Percentiles rank a stretch among this genome's conserved stretches.
Conservation (phyloP, 2,113 vertebrate genomes). For the Ptilorrhoa leucosticta region DNA sequence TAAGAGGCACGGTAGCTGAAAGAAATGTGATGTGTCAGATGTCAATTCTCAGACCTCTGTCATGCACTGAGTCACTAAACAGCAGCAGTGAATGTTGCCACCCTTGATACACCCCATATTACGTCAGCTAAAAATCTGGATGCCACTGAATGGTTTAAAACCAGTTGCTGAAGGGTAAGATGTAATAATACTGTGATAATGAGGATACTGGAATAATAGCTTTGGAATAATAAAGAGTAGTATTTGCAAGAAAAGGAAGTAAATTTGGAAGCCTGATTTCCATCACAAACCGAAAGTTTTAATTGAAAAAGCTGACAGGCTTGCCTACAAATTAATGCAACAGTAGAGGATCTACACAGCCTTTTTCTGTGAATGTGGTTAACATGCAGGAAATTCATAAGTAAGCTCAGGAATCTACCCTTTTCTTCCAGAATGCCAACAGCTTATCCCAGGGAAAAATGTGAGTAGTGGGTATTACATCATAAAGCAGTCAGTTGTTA, state of each 20-base stretch:
- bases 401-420: neutral
- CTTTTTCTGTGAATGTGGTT: neutral
- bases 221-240: neutral
- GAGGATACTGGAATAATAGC: neutral
- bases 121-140: neutral
- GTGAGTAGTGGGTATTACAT: neutral
- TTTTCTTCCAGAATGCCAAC: neutral
- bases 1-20: neutral
- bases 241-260: neutral
- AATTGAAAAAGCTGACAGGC: neutral
- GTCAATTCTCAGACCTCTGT: neutral
- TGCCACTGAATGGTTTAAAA: neutral
- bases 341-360: neutral
- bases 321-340: neutral
- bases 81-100: neutral
- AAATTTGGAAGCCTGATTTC: neutral
- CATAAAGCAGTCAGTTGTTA: neutral
- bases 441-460: neutral
- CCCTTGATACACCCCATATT: neutral
- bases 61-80: neutral
- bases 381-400: neutral
- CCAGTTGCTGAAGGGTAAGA: neutral
- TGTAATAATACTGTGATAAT: neutral
- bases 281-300: neutral
- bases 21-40: neutral